Conservation (phyloP, 1,140 invertebrate genomes). For the Atta cephalotes region DNA sequence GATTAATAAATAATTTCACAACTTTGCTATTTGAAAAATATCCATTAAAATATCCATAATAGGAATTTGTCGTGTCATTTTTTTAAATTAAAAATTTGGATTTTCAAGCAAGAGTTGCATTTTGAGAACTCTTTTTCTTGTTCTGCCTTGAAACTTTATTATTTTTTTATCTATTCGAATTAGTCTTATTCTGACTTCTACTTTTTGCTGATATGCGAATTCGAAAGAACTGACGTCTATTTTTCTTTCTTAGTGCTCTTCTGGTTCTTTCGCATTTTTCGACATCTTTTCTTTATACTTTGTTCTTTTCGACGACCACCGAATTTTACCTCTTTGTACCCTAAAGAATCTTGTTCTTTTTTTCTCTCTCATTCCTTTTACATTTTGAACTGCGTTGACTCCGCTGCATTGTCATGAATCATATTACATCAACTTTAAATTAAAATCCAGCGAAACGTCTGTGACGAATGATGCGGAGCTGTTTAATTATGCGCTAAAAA, state of each 20-base stretch:
- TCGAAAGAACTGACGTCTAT: constrained; percentile 17
- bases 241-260: constrained; percentile 25
- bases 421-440: constrained; percentile 62
- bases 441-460: constrained; percentile 57
- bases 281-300: constrained; percentile 17
- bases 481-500: constrained; percentile 66
- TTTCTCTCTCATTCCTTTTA: background rate
- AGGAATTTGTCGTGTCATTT: background rate
- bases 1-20: constrained; percentile 26
- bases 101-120: background rate
- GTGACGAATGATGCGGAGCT: constrained; percentile 65
- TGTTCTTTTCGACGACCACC: background rate
- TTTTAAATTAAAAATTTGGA: constrained; percentile 3
- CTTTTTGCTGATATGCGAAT: constrained; percentile 25
- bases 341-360: background rate
- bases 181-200: constrained; percentile 57
- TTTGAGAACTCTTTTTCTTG: background rate
- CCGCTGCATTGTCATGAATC: constrained; percentile 53
- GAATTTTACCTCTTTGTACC: background rate
- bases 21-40: background rate
- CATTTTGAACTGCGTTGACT: background rate
- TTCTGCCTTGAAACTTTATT: constrained; percentile 15
- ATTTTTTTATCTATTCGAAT: constrained; percentile 28
- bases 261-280: background rate
- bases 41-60: background rate